Evolutionary conservation across 2,797 vertebrate species (phyloP), one percentile per base, ranked within the genome.

Genomic region (Poecilia picta): DNA sequence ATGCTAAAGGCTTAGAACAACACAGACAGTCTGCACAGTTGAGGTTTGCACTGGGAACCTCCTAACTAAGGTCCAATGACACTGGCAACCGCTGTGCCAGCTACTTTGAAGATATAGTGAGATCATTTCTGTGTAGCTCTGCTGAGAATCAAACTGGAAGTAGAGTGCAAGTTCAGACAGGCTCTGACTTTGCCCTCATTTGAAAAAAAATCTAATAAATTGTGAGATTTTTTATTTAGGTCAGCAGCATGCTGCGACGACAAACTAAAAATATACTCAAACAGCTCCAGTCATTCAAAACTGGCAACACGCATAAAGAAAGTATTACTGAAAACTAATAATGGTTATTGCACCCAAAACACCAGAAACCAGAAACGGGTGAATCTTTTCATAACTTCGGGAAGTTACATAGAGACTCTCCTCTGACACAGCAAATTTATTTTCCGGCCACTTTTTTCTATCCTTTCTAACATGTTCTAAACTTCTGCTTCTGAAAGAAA

Each of bases 111-210:
- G 25, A 2, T 8, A 20, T 0, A 46, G 13, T 28, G 8, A 31
- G 7, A 59, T 64, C 1, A 59, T 15, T 46, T 71, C 31, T 41
- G 47, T 28, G 46, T 78, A 55, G 36, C 77, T 68, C 25, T 66
- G 2, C 41, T n/a, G 51, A 70, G 70, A 39, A 39, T 81, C 80
- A 64, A 5, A 77, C 70, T 82, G 55, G 23, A 72, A 36, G 70
- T 66, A 74, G 51, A 73, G 51, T 71, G 81, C 94, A 91, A 64
- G 92, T 80, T 90, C 28, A 78, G 90, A 41, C 94, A 93, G 83
- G 93, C 85, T 87, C 77, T 31, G 11, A 75, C 64, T 82, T 76
- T 78, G 78, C n/a, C 64, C 51, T 72, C 39, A 59, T 33, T 76
- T 18, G 73, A 88, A 86, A 83, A 73, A 87, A 66, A 20, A 36